Conservation (phyloP, 2,113 vertebrate genomes). For the Dascyllus trimaculatus region DNA sequence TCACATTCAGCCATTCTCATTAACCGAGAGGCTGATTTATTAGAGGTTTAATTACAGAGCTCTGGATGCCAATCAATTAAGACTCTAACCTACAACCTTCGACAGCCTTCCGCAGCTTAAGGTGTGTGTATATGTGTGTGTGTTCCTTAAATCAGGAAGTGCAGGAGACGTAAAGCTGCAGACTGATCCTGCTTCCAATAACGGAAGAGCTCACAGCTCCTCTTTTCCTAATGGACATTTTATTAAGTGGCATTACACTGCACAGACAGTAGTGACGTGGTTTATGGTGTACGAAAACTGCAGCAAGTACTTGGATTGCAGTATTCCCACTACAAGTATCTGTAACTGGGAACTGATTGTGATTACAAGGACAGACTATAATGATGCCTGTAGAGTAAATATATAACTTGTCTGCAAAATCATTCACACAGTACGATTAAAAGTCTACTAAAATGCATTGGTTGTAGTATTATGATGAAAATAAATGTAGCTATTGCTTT, state of each 20-base stretch:
- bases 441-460: not conserved
- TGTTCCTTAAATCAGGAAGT: constrained; percentile 55
- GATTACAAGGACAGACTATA: not conserved
- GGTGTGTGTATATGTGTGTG: constrained; percentile 27
- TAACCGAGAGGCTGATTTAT: constrained; percentile 80
- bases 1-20: constrained; percentile 78
- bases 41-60: constrained; percentile 74
- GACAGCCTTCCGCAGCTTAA: constrained; percentile 34
- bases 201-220: constrained; percentile 2
- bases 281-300: not conserved
- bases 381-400: not conserved
- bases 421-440: not conserved
- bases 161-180: constrained; percentile 42
- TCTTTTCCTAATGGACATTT: constrained; percentile 35
- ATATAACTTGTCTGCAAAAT: not conserved
- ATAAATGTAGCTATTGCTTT: not conserved
- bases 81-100: constrained; percentile 31
- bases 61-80: constrained; percentile 67
- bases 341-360: not conserved
- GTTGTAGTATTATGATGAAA: too few species aligned
- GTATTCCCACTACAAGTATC: not conserved
- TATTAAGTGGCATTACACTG: constrained; percentile 42
- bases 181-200: constrained; percentile 40
- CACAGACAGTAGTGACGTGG: constrained; percentile 12
- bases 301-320: not conserved